Evolutionary conservation across 1,140 invertebrate genomes (phyloP).

Genomic region (Macrosteles quadrilineatus): DNA sequence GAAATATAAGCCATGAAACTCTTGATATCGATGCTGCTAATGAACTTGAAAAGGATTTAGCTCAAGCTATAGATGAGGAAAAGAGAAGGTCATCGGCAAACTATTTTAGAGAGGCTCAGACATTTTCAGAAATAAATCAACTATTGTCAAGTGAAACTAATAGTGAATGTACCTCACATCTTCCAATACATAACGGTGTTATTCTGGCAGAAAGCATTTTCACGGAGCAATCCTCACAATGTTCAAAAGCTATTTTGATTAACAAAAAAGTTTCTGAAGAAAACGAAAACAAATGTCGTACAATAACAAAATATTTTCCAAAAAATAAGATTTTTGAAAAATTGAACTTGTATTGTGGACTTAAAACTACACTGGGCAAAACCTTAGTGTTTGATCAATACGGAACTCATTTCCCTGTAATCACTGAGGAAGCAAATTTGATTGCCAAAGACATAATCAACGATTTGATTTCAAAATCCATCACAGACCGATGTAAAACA

Average conservation of each 20-base stretch:
- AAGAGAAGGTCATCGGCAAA: neutral
- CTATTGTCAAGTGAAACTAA: too few species aligned
- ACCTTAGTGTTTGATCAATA: slow-evolving; percentile 4
- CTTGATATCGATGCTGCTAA: neutral
- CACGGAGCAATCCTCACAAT: too few species aligned
- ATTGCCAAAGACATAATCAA: too few species aligned
- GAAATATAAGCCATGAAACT: neutral
- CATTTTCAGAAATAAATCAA: too few species aligned
- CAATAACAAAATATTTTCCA: neutral
- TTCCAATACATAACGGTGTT: too few species aligned
- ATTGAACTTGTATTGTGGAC: neutral
- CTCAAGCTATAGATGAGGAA: neutral
- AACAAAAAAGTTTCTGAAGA: neutral
- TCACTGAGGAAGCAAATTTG: neutral
- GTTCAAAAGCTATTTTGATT: too few species aligned
- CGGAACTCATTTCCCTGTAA: neutral
- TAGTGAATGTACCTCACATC: too few species aligned
- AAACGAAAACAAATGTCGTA: neutral
- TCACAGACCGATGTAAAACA: too few species aligned
- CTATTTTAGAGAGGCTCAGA: too few species aligned
- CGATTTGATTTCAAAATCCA: too few species aligned
- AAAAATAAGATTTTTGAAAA: neutral
- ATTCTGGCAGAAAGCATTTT: too few species aligned
- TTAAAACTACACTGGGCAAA: neutral
- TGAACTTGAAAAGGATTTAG: neutral